Percentiles rank a stretch among this genome's conserved stretches.
Evolutionary conservation across 2,888 invertebrate species (phyloP).

Genomic region (Phengaris alcon): DNA sequence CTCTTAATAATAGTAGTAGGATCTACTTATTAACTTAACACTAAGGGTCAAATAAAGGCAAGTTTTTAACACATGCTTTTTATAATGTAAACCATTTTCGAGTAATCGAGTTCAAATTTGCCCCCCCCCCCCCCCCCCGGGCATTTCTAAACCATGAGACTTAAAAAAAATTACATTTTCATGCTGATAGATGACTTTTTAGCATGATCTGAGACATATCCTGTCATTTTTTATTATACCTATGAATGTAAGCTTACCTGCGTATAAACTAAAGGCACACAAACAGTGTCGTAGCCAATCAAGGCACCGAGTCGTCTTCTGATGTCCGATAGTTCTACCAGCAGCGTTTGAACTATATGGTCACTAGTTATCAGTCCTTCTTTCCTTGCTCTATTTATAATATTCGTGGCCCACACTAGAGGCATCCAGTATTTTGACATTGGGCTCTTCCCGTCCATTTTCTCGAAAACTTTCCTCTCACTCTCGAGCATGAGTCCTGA

Average conservation of each 20-base stretch:
- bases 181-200: too few species aligned
- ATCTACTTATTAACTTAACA: too few species aligned
- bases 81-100: too few species aligned
- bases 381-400: conserved; percentile 91
- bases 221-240: too few species aligned
- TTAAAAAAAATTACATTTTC: too few species aligned
- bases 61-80: too few species aligned
- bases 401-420: conserved; percentile 94
- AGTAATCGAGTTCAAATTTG: too few species aligned
- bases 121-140: too few species aligned
- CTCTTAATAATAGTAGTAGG: too few species aligned
- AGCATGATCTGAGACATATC: too few species aligned
- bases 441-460: conserved; percentile 92
- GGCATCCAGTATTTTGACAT: conserved; percentile 97
- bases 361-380: conserved; percentile 92
- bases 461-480: conserved; percentile 93
- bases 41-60: too few species aligned
- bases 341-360: conserved; percentile 94
- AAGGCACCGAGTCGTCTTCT: conserved; percentile 89
- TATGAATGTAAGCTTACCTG: conserved; percentile 80
- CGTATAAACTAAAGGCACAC: conserved; percentile 94
- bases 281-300: conserved; percentile 94
- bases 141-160: too few species aligned
- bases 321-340: conserved; percentile 93
- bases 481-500: conserved; percentile 93